phyloP scores from a whole-genome alignment of 2,888 invertebrate genomes.

The Megalurothrips usitatus region DNA sequence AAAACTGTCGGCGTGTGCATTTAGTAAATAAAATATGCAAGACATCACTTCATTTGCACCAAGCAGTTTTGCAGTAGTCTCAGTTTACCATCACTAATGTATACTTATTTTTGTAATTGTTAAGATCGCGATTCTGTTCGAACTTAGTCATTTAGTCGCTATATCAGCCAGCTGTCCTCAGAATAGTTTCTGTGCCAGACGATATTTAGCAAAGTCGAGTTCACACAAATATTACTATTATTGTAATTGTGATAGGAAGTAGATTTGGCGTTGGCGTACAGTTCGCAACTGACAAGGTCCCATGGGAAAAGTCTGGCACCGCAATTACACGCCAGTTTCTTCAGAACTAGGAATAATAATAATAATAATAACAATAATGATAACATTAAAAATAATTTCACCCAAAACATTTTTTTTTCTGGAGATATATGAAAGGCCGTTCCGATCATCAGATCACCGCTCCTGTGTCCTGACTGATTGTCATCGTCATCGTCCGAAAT shows the following conservation, averaged over 20 bases:
- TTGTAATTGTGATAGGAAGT: constrained; percentile 7
- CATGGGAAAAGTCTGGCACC: not conserved
- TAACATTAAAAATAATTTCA: too few species aligned
- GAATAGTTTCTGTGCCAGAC: not conserved
- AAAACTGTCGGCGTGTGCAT: too few species aligned
- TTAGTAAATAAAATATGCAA: too few species aligned
- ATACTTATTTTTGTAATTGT: not conserved
- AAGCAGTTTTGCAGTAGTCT: not conserved
- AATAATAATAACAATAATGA: not conserved
- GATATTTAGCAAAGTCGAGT: not conserved
- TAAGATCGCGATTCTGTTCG: not conserved
- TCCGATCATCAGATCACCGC: too few species aligned
- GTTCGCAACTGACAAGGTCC: not conserved
- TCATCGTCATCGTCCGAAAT: not conserved
- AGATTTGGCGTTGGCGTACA: not conserved
- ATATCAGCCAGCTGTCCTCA: not conserved
- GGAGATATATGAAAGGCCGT: too few species aligned
- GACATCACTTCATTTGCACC: too few species aligned
- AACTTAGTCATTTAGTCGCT: not conserved
- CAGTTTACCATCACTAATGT: not conserved
- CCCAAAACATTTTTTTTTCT: too few species aligned
- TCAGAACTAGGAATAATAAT: too few species aligned
- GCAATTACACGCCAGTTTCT: too few species aligned
- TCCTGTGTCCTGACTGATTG: too few species aligned
- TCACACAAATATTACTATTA: not conserved